Percentiles rank a stretch among this genome's conserved stretches.
Conservation (phyloP, 2,797 vertebrate species). For the Sebastes taczanowskii region DNA sequence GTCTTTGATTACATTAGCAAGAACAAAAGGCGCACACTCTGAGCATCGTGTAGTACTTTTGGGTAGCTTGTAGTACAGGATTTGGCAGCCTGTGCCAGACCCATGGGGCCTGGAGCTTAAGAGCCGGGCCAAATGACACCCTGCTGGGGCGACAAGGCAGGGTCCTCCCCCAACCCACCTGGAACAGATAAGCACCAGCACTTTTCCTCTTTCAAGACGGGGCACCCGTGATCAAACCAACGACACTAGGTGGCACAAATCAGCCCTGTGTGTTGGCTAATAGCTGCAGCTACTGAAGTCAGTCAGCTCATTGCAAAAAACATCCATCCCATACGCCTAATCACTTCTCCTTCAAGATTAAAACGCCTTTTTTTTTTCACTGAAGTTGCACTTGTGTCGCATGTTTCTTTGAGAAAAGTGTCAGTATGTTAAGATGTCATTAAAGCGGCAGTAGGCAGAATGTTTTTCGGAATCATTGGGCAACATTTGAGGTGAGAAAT, state of each 20-base stretch:
- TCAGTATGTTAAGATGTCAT: background rate
- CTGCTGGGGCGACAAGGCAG: constrained; percentile 52
- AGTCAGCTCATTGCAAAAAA: background rate
- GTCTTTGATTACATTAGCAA: constrained; percentile 43
- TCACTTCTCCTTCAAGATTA: background rate
- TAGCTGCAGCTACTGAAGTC: background rate
- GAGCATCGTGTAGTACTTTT: constrained; percentile 17
- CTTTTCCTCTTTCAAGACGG: background rate
- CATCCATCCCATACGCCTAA: background rate
- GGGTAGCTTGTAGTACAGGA: constrained; percentile 39
- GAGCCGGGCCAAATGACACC: constrained; percentile 66
- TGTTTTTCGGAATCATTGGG: no score
- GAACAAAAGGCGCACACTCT: constrained; percentile 15
- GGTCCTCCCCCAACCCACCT: constrained; percentile 13
- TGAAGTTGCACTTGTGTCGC: background rate
- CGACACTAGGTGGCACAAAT: background rate
- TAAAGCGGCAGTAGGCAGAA: no score
- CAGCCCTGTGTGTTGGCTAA: background rate
- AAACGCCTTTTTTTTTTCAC: background rate
- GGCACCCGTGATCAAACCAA: constrained; percentile 18
- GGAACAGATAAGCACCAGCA: constrained; percentile 3
- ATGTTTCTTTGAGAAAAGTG: background rate
- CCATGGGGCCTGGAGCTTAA: constrained; percentile 55
- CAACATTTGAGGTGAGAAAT: no score
- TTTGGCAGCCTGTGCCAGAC: constrained; percentile 48